Evolutionary conservation across 2,113 vertebrate genomes (phyloP), one percentile per base, ranked within the genome.

Genomic region (Nothocercus julius): DNA sequence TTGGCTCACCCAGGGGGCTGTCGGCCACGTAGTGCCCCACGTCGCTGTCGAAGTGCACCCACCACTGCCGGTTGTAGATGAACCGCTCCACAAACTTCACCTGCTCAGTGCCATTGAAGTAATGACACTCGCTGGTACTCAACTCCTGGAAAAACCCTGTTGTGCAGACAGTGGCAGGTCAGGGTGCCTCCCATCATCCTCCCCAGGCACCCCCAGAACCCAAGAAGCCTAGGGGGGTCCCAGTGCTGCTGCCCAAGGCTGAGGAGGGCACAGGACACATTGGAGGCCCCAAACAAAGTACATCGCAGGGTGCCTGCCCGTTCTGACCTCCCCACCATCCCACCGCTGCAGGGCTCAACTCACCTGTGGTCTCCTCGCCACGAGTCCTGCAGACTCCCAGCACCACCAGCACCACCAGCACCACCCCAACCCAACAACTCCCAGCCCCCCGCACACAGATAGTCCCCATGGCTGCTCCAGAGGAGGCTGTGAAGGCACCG

Each of bases 31-130:
- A 61, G 12, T 0, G 2, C 45, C 64, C 84, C 64, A 69, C 5
- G 1, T 69, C 54, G 7, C 64, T 86, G 73, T 86, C 84, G 1
- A 16, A 86, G 63, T 77, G 73, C 19, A 0, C 0, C 0, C 0
- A 0, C 63, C 19, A 44, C 73, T 69, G 3, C 84, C 44, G 11
- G 44, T 77, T 86, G 73, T 61, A 3, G 11, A 42, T 2, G 3
- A 3, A 0, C 34, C 1, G 18, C 0, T 0, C 0, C 62, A 76
- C 0, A 2, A 0, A 0, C 22, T 34, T 59, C 18, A 85, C 72
- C 6, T 1, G 4, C 62, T 85, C 6, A 8, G 22, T 76, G 42
- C 62, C 62, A 0, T 76, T 73, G 12, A 7, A 8, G 34, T 12
- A 82, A 0, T 61, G 8, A 38, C 66, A 68, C 20, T 68, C 30